Base-by-base conservation (phyloP, 2,888 invertebrate species). In the Biston stratarius region DNA sequence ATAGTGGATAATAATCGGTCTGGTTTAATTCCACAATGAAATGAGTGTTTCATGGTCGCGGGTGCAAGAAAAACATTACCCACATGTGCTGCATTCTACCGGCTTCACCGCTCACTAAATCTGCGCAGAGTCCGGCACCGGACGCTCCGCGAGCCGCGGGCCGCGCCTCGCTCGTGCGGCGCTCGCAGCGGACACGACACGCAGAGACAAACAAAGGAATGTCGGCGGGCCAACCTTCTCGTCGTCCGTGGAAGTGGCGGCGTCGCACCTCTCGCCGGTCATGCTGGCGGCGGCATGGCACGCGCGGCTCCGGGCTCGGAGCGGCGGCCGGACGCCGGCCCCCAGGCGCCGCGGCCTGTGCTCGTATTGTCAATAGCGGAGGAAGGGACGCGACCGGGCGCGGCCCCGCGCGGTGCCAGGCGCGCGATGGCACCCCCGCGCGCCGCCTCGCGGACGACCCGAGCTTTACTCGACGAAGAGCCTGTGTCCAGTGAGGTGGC, bases 211-310 rank as follows among this genome's bases (percentile, higher is more conserved):
- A 8, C 15, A 42, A 42, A 1, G 8, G n/a, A 10, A 3, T 5
- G 7, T 5, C 6, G 0, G 47, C 33, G 45, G 38, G 51, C 64
- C 8, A 67, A 94, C 94, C 88, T 89, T 89, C 67, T 91, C 82
- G 69, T 94, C 93, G 64, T 93, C 93, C 55, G 94, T 94, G 44
- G 94, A 92, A 34, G 94, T 94, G 52, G 93, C 89, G 33, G 93
- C 94, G 74, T 94, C 94, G 9, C 92, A 87, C 74, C 88, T 84
- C 45, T 82, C 83, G 49, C 79, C 78, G 71, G 82, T 84, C 89
- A 89, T 89, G 69, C 75, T 87, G 49, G 12, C 24, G 14, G 15
- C 24, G 24, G 59, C 45, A 47, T 47, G 40, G 45, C 52, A 51
- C 11, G 3, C 33, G 53, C 24, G 24, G 24, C 3, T 1, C 24